These are phyloP conservation scores for Euphonia xanthogaster DNA, from an alignment of 2,797 vertebrate species.

Conservation along the genomic window DNA sequence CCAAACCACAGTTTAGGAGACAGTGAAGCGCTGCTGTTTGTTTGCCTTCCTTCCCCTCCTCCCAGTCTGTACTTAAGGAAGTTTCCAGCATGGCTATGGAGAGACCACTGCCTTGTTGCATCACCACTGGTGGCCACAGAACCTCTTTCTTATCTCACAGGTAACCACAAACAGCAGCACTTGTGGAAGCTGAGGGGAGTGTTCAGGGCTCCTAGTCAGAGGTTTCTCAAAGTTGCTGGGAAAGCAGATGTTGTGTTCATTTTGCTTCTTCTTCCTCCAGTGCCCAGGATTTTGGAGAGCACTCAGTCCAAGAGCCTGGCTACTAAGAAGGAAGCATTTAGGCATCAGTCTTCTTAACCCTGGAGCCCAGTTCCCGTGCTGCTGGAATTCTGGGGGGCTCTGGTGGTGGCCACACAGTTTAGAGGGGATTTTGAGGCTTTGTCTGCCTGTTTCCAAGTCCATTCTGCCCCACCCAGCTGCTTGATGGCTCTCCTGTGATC, in stretches of 20 bases:
- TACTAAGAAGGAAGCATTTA: background rate
- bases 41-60: background rate
- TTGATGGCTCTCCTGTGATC: background rate
- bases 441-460: background rate
- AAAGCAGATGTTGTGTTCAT: background rate
- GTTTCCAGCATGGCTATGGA: fast-evolving
- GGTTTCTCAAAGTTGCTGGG: background rate
- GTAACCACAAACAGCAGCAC: background rate
- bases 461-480: background rate
- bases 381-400: background rate
- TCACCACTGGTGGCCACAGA: background rate
- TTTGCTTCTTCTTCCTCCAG: background rate
- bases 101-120: background rate
- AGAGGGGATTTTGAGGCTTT: background rate
- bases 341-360: background rate
- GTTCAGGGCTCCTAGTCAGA: background rate
- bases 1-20: background rate
- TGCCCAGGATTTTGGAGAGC: background rate
- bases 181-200: fast-evolving
- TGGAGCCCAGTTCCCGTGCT: background rate
- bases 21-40: background rate
- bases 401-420: background rate
- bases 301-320: background rate
- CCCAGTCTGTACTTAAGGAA: background rate
- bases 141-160: background rate